Percentiles rank a stretch among this genome's conserved stretches.
Conservation (phyloP, 2,797 vertebrate genomes). For the Malacoraja senta region DNA sequence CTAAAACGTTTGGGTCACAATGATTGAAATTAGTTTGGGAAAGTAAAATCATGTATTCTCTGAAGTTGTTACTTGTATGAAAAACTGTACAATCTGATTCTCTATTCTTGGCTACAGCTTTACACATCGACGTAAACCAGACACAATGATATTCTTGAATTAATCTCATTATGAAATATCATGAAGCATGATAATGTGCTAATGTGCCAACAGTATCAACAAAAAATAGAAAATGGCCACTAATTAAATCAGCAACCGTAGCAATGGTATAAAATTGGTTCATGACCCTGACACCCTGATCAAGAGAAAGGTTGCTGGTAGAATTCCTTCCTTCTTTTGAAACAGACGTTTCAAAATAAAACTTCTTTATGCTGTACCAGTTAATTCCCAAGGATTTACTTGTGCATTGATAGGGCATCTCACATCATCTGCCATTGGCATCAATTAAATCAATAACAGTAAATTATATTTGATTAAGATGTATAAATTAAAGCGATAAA, state of each 20-base stretch:
- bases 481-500: background rate
- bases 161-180: background rate
- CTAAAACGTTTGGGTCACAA: background rate
- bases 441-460: background rate
- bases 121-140: background rate
- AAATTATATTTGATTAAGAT: background rate
- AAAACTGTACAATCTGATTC: background rate
- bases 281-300: no score
- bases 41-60: background rate
- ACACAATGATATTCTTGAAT: background rate
- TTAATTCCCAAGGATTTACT: background rate
- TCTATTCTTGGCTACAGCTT: background rate
- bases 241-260: background rate
- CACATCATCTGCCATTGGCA: background rate
- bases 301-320: background rate
- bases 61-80: background rate
- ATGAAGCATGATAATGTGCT: background rate
- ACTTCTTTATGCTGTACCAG: background rate
- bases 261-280: background rate
- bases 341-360: background rate
- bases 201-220: background rate
- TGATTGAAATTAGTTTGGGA: background rate
- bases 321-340: background rate
- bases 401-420: background rate
- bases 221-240: no score